A percentile compares a stretch with the other conserved stretches of the same genome.
These are phyloP conservation scores for Alfaro cultratus DNA, from an alignment of 2,797 vertebrate genomes.

Conservation along the genomic window DNA sequence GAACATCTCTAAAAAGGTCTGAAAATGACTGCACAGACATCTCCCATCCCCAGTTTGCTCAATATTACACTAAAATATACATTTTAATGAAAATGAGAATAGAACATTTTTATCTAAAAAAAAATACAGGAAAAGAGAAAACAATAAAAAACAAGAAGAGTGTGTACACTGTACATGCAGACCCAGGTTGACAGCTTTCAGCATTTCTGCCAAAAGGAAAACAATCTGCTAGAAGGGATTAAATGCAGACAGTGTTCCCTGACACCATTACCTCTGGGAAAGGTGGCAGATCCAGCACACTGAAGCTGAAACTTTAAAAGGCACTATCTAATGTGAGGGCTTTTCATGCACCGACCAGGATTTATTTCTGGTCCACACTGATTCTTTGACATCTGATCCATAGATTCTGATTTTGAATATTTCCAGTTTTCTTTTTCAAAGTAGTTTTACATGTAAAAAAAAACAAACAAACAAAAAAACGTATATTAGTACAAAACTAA, in stretches of 20 bases:
- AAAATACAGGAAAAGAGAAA: not conserved
- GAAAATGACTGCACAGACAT: no score
- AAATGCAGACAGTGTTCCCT: conserved; percentile 74
- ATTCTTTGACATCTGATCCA: not conserved
- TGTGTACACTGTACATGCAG: conserved; percentile 64
- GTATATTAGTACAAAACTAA: not conserved
- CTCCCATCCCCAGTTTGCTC: not conserved
- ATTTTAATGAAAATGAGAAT: not conserved
- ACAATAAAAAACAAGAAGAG: conserved; percentile 1
- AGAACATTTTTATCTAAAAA: not conserved
- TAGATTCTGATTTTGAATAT: not conserved
- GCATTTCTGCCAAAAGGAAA: conserved; percentile 66
- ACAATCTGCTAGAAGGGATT: conserved; percentile 63
- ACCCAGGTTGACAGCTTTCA: conserved; percentile 60
- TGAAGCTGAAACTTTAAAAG: conserved; percentile 71
- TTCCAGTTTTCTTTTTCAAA: not conserved
- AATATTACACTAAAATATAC: not conserved
- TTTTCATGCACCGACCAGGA: conserved; percentile 38
- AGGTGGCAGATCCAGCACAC: conserved; percentile 76
- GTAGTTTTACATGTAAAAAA: not conserved
- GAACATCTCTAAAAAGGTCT: no score
- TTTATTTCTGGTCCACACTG: not conserved
- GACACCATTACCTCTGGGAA: conserved; percentile 78
- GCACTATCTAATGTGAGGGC: conserved; percentile 58
- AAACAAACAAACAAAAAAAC: not conserved